Evolutionary conservation across 1,140 invertebrate species (phyloP), one percentile per base, ranked within the genome.

Genomic region (Cotesia vestalis): DNA sequence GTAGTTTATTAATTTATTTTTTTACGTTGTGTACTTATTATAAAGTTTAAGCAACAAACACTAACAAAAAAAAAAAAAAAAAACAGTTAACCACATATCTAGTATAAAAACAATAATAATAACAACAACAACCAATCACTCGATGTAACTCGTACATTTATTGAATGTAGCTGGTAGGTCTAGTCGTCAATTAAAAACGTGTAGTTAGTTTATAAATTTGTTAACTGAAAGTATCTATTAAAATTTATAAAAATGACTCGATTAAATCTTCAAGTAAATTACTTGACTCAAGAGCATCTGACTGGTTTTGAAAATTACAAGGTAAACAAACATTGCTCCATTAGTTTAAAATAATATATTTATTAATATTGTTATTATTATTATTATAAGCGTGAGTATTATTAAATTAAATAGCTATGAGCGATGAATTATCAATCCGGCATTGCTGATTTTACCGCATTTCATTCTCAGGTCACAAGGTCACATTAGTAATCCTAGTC

Each of bases 251-350:
- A n/a, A n/a, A 74, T 75, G 74, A 46, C 71, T 61, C 85, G 86
- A 71, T 85, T 88, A 82, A 85, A 88, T 80, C 80, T 90, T 73
- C 88, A 92, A 82, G 87, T 89, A 66, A 88, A 93, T 81, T 97
- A 97, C 85, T 88, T 97, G 66, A 90, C 89, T 51, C 88, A 90
- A 69, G 92, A 95, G 76, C 94, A 96, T 81, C 89, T 97, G 55
- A 88, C 91, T 79, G 96, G 95, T 59, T 97, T 97, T 86, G 95
- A 96, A 86, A 94, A 94, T 87, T 97, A 97, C 82, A 96, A 96
- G 91, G 95, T 96, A 89, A 86, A 76, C 77, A 36, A 71, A 64
- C 34, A 40, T 6, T 4, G 53, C 36, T 62, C 34, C 27, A 36
- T 62, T 60, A 9, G 59, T 60, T 4, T 35, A 27, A 27, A 2